Evolutionary conservation across 92 coral and sea anemone species (phyloP), one percentile per base, ranked within the genome.

Genomic region (Montipora capitata): DNA sequence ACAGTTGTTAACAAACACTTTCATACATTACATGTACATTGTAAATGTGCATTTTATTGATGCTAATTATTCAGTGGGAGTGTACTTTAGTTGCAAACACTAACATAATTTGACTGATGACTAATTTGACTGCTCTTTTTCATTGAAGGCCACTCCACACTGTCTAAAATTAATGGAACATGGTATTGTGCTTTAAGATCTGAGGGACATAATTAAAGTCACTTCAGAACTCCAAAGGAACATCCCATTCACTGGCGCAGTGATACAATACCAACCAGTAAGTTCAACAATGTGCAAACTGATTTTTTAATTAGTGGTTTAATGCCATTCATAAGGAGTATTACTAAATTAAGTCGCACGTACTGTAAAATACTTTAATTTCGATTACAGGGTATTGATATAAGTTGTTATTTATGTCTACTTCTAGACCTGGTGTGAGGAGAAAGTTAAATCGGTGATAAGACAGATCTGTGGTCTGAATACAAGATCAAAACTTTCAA

Each of bases 161-260:
- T 72, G 11, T 72, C 5, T 15, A n/a, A 17, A 15, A 72, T 72
- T 2, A 17, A 44, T 72, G 77, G 15, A 2, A 44, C 5, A 39
- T 72, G 57, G 56, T 72, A 72, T 7, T 72, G 77, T 10, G 77
- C 77, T 43, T 5, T 72, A 13, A 43, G 14, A 16, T 43, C 58
- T 43, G 77, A 43, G 59, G 77, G 35, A 4, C 77, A 72, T 16
- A 72, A 20, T 20, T 20, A 0, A 72, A 43, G 59, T 72, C 40
- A 43, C 77, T 1, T 5, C 61, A 7, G 77, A 44, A 72, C 58
- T 49, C 14, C 51, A 7, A 17, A 72, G 9, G 58, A 17, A 17
- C 13, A 12, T 72, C 13, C 77, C 77, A 7, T 72, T 72, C 58
- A 42, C 3, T 72, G 77, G 77, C 45, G 77, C 77, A 4, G 58